Base-by-base conservation (phyloP, 2,888 invertebrate genomes). In the Macroteleia sp. region DNA sequence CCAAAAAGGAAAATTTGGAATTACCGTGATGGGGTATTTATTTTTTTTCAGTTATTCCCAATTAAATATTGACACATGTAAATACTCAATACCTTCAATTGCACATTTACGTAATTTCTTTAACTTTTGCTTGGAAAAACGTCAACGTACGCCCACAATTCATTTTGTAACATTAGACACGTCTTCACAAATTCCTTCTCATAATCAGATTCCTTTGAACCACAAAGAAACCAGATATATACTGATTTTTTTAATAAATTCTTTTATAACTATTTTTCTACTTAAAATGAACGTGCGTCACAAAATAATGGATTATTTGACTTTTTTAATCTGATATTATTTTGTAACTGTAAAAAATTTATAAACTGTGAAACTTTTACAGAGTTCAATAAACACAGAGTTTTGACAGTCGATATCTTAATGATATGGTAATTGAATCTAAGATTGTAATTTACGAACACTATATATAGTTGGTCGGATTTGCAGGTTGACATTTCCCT, bases 21-120 rank as follows among this genome's bases (percentile, higher is more conserved):
- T 67, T 88, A 88, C 54, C 85, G 88, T 66, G 89, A 90, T 77
- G 88, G 85, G 90, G 90, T 90, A 90, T 8, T 16, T 30, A 8
- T 25, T 25, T 25, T 25, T n/a, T n/a, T n/a, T n/a, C n/a, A n/a
- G n/a, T n/a, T n/a, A n/a, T n/a, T n/a, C n/a, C n/a, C n/a, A n/a
- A n/a, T n/a, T n/a, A n/a, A n/a, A n/a, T n/a, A n/a, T n/a, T n/a
- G n/a, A n/a, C n/a, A n/a, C n/a, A n/a, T n/a, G n/a, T n/a, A n/a
- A 22, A 89, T 90, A 89, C 8, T 34, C 28, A 0, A 9, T 16
- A 20, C 30, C 25, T 20, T 39, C n/a, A 48, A 32, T 8, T 48
- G 34, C 56, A 52, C 20, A 66, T 84, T 79, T 84, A 78, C 82
- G 85, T 81, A 83, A 86, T 83, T 57, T 67, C 67, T 50, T 17